A percentile compares a stretch with the other conserved stretches of the same genome.
phyloP scores from a whole-genome alignment of 37 sponge, comb jelly and placozoan species.

The Diacarnus erythraeanus region DNA sequence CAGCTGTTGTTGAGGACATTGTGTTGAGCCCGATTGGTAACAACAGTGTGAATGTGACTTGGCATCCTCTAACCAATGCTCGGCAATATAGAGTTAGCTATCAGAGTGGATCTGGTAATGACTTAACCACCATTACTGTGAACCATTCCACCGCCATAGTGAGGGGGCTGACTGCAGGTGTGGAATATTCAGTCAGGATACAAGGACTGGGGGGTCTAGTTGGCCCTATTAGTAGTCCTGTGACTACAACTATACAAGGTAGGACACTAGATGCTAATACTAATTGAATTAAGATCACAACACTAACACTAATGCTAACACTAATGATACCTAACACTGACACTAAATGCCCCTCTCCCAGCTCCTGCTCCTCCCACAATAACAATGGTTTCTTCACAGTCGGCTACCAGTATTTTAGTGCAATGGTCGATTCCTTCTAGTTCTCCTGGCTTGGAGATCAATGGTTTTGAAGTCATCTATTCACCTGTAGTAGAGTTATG shows the following conservation, averaged over 20 bases:
- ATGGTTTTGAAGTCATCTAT: conserved; percentile 8
- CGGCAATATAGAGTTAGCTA: conserved; percentile 27
- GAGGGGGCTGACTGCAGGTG: background rate
- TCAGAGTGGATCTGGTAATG: background rate
- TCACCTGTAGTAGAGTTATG: conserved; percentile 2
- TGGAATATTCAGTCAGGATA: conserved; percentile 22
- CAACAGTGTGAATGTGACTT: conserved; percentile 17
- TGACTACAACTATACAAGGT: conserved; percentile 22
- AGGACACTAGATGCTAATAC: background rate
- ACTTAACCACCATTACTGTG: background rate
- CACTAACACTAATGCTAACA: too few relatives aligned
- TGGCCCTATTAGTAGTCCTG: conserved; percentile 4
- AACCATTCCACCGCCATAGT: background rate
- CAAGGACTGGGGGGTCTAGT: conserved; percentile 21
- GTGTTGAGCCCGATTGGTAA: conserved; percentile 5
- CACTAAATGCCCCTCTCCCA: background rate
- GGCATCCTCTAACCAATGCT: conserved; percentile 19
- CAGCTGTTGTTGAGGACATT: conserved; percentile 14
- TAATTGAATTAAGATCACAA: too few relatives aligned
- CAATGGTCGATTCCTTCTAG: background rate
- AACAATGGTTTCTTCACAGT: background rate
- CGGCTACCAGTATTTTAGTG: conserved; percentile 9
- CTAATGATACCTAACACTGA: too few relatives aligned
- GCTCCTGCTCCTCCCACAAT: conserved; percentile 32
- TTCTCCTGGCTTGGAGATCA: background rate